phyloP scores from a whole-genome alignment of 37 sponge, comb jelly and placozoan species.

The Spongilla lacustris region DNA sequence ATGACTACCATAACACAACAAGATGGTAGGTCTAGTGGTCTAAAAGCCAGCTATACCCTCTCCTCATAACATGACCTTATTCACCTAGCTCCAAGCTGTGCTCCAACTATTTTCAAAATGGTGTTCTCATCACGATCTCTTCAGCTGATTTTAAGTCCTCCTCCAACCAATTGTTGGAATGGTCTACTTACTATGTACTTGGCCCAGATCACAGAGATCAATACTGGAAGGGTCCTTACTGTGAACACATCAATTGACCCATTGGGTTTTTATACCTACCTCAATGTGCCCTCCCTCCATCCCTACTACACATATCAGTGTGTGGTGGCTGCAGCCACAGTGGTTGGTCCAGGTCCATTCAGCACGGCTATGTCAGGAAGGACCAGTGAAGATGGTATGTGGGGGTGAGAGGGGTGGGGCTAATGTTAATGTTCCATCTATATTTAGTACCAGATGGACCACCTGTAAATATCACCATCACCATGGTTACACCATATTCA shows the following conservation, averaged over 20 bases:
- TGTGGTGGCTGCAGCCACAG: slow-evolving; percentile 39
- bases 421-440: neutral
- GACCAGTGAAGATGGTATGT: slow-evolving; percentile 15
- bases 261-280: neutral
- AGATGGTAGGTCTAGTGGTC: no score
- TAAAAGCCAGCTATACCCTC: no score
- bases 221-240: neutral
- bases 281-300: slow-evolving; percentile 12
- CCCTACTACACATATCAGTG: slow-evolving; percentile 19
- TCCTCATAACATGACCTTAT: no score
- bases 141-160: neutral
- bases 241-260: no score
- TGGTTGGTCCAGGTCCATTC: slow-evolving; percentile 27
- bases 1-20: no score
- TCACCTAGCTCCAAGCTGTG: no score
- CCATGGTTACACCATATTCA: neutral
- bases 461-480: slow-evolving; percentile 13
- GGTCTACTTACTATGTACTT: slow-evolving; percentile 3
- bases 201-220: neutral
- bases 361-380: neutral
- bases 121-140: no score
- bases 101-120: no score
- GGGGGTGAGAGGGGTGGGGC: neutral
- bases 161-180: neutral
- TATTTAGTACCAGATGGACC: slow-evolving; percentile 30